Evolutionary conservation across 2,888 invertebrate species (phyloP), one percentile per base, ranked within the genome.

Genomic region (Hemithea aestivaria): DNA sequence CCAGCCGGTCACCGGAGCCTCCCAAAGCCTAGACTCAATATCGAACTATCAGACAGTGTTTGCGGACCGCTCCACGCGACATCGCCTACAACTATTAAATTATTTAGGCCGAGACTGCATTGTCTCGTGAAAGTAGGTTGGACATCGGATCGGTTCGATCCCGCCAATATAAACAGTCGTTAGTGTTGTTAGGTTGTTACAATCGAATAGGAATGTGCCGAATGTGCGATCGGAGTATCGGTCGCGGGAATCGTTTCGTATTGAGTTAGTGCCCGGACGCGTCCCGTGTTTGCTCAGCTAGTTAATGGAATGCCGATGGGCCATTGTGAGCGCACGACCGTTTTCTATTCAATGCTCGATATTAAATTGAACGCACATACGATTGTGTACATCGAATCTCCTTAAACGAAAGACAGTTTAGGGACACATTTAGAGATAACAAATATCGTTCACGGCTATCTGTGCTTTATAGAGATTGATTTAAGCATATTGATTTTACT

Each of bases 301-400:
- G 81, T 83, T 82, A 84, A 84, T 84, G 78, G 84, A 81, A 84
- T 77, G 67, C 77, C 78, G 75, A 78, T 77, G 70, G 80, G 64
- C 75, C 62, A 81, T 80, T 81, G 81, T 77, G 69, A 70, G 60
- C 69, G 65, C 57, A 62, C 58, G 62, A 66, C 70, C 75, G 80
- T 74, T 79, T 78, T 74, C 81, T 73, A 76, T 79, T 77, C 75
- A 78, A 68, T 56, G 45, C 52, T 56, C 67, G 65, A 73, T 79
- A 79, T 77, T 71, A 78, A 75, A 76, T 74, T 70, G 67, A 66
- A 71, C 70, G 67, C 62, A 51, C 45, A 48, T 51, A 46, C 42
- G 46, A 45, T 35, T 46, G 60, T 57, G 56, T 63, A 65, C 62
- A 59, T 59, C 54, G 29, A 58, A 64, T 62, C 68, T 73, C 66